These are phyloP conservation scores for Chymomyza procnemis DNA, from an alignment of 2,888 invertebrate species.

Conservation along the genomic window DNA sequence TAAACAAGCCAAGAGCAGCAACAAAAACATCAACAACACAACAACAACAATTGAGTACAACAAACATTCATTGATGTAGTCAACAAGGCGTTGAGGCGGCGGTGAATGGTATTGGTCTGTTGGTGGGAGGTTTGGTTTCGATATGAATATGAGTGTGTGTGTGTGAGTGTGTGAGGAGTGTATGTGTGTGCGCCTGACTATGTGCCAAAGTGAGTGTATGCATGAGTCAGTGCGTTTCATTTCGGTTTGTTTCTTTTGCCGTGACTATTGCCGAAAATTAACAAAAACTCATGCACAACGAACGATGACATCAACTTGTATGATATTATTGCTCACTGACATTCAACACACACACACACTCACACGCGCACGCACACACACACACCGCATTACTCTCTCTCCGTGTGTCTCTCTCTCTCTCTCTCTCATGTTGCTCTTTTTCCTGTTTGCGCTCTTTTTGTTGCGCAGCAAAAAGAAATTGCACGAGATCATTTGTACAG, in stretches of 20 bases:
- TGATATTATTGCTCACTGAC: background rate
- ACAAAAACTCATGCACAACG: background rate
- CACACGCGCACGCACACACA: background rate
- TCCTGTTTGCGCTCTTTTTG: conserved; percentile 13
- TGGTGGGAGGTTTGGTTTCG: conserved; percentile 4
- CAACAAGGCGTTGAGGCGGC: conserved; percentile 14
- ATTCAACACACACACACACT: background rate
- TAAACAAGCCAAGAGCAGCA: background rate
- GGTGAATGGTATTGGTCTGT: background rate
- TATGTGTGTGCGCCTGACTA: background rate
- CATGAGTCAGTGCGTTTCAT: too few species aligned
- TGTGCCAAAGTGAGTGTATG: background rate
- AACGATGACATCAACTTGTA: conserved; percentile 2
- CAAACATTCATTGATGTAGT: conserved; percentile 12
- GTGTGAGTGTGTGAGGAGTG: background rate
- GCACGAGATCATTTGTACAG: conserved; percentile 46
- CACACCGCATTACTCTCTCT: too few species aligned
- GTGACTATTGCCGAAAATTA: background rate
- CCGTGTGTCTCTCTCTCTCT: too few species aligned
- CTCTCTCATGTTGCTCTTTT: conserved; percentile 9
- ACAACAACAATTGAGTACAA: conserved; percentile 6
- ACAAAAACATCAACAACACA: conserved; percentile 14
- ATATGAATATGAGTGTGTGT: background rate
- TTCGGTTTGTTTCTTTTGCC: background rate
- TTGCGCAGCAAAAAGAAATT: conserved; percentile 59